A percentile compares a stretch with the other conserved stretches of the same genome.
Conservation (phyloP, 2,888 invertebrate species). For the Drosophila borealis region DNA sequence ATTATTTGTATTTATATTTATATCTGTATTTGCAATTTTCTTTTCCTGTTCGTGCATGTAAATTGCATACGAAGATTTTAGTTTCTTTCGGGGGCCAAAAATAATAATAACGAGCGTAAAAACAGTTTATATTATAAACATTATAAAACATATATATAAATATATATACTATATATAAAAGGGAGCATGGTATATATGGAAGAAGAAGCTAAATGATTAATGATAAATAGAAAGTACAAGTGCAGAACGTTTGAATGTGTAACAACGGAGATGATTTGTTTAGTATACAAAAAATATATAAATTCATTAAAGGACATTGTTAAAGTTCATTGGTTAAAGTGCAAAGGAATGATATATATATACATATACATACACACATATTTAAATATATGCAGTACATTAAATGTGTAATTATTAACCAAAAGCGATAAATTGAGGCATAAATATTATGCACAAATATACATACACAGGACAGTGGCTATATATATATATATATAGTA, state of each 20-base stretch:
- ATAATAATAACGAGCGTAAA: conserved; percentile 49
- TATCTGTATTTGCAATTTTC: conserved; percentile 13
- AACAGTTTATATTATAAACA: conserved; percentile 37
- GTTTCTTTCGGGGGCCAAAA: conserved; percentile 85
- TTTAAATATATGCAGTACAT: conserved; percentile 36
- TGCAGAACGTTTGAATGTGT: conserved; percentile 43
- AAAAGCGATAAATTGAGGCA: conserved; percentile 44
- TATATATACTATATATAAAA: conserved; percentile 18
- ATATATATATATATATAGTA: conserved; percentile 53
- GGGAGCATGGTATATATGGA: conserved; percentile 54
- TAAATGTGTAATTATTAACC: conserved; percentile 67
- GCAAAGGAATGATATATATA: conserved; percentile 56
- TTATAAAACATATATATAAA: conserved; percentile 26
- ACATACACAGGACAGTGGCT: conserved; percentile 44
- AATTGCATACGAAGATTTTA: conserved; percentile 65
- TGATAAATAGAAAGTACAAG: conserved; percentile 58
- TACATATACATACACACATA: conserved; percentile 61
- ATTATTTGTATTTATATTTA: conserved; percentile 9
- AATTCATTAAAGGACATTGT: conserved; percentile 71
- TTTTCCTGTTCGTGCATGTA: conserved; percentile 54
- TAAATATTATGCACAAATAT: conserved; percentile 53
- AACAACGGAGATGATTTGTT: conserved; percentile 39
- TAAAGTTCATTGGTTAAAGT: conserved; percentile 82
- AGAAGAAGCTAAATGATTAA: conserved; percentile 28
- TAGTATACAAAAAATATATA: conserved; percentile 29